Base-by-base conservation (phyloP, 2,888 invertebrate genomes). In the Eulithis prunata region DNA sequence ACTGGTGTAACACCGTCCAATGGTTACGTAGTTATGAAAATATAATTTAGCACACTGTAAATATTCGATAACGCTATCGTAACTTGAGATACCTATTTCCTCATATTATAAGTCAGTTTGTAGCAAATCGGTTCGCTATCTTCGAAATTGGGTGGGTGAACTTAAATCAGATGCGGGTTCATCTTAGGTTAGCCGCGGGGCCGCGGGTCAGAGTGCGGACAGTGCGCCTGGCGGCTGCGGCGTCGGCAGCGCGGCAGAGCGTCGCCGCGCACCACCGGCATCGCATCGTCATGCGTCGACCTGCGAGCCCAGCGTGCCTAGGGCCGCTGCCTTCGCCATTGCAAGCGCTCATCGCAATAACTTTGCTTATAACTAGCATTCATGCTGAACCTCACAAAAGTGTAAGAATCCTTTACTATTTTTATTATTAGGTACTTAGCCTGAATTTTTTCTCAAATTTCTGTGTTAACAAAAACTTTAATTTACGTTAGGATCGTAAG, bases 111-210 rank as follows among this genome's bases (percentile, higher is more conserved):
- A 78, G 74, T 77, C 75, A 73, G 80, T 80, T 72, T 80, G 78
- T 82, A 77, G 82, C 83, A 77, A 86, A 85, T 83, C 82, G 66
- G 78, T 76, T 73, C 74, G 81, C 83, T 90, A 91, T 91, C 91
- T 74, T 82, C 80, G 78, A 90, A 92, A 90, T 89, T 91, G 84
- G 91, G 91, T 90, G 89, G 88, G 84, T 89, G 90, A 90, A 89
- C 90, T 87, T 85, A 87, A 91, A 91, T 92, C 89, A 88, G 75
- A 76, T 71, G 77, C 76, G 87, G 78, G 88, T 89, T 89, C 87
- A 89, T 86, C 85, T 82, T 78, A 78, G 84, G 88, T 87, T 85
- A 78, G 78, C 78, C 59, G 80, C 78, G 77, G 78, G 81, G 70
- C 78, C 79, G 32, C 6, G 88, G 91, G 91, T 90, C 91, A 90